Percentiles rank a stretch among this genome's conserved stretches.
These are phyloP conservation scores for Melieria crassipennis DNA, from an alignment of 2,888 invertebrate species.

Conservation along the genomic window DNA sequence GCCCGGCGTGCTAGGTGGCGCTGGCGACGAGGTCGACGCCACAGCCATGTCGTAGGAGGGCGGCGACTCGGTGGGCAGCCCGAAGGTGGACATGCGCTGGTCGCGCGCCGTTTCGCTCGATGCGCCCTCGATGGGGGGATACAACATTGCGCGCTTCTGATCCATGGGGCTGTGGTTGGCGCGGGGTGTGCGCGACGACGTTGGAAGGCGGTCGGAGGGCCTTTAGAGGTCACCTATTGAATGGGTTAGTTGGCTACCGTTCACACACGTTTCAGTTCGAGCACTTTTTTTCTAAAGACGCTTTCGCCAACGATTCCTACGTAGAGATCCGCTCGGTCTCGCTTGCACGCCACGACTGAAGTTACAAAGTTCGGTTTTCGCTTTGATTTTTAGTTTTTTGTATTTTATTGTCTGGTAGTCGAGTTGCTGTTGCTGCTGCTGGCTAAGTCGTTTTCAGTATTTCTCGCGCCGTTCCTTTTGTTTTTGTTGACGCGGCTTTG, in stretches of 20 bases:
- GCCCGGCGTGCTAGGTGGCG: neutral
- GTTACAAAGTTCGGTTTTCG: slow-evolving; percentile 34
- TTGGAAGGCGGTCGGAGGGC: neutral
- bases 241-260: slow-evolving; percentile 19
- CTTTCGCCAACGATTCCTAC: neutral
- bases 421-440: slow-evolving; percentile 5
- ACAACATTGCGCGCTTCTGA: slow-evolving; percentile 62
- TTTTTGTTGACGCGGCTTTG: slow-evolving; percentile 6
- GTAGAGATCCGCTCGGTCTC: slow-evolving; percentile 28
- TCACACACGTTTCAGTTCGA: neutral
- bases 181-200: neutral
- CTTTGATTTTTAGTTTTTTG: slow-evolving; percentile 29
- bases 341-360: slow-evolving; percentile 36
- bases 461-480: neutral
- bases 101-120: slow-evolving; percentile 42
- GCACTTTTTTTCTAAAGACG: neutral
- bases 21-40: slow-evolving; percentile 28
- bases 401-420: slow-evolving; percentile 4
- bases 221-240: slow-evolving; percentile 32
- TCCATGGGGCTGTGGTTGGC: slow-evolving; percentile 49
- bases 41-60: slow-evolving; percentile 61
- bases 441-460: neutral
- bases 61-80: slow-evolving; percentile 54
- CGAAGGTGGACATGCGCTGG: slow-evolving; percentile 45
- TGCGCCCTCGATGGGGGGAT: slow-evolving; percentile 56